These are phyloP conservation scores for Phylloscopus trochiloides DNA, from an alignment of 2,113 vertebrate species.

Conservation along the genomic window DNA sequence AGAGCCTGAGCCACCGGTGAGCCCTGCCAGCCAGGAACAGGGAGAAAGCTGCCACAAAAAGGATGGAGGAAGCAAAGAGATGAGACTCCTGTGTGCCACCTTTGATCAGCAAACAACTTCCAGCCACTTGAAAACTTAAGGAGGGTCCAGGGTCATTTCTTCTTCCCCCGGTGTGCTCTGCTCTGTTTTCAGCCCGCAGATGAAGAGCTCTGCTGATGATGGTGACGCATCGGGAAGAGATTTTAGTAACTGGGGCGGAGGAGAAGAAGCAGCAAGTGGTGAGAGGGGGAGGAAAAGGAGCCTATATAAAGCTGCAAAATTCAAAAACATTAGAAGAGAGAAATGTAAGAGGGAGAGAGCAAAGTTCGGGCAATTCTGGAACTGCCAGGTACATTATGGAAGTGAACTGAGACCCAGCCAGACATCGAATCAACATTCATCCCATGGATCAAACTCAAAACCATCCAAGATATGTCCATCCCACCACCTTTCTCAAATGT, in stretches of 20 bases:
- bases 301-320: conserved; percentile 35
- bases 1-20: background rate
- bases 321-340: background rate
- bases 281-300: conserved; percentile 12
- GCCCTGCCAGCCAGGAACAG: background rate
- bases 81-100: background rate
- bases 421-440: background rate
- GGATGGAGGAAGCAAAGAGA: background rate
- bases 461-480: background rate
- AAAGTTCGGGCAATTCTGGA: background rate
- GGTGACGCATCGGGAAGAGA: background rate
- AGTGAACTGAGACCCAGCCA: background rate
- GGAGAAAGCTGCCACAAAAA: background rate
- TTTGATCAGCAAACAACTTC: background rate
- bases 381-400: background rate
- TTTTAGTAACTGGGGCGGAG: conserved; percentile 40
- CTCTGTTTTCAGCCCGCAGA: background rate
- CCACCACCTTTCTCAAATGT: accelerated
- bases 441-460: background rate
- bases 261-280: background rate
- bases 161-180: background rate
- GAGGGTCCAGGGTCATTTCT: background rate
- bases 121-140: background rate
- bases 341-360: background rate
- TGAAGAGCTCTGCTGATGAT: background rate